Percentiles rank a stretch among this genome's conserved stretches.
Evolutionary conservation across 2,113 vertebrate genomes (phyloP).

Genomic region (Nesogale talazaci): DNA sequence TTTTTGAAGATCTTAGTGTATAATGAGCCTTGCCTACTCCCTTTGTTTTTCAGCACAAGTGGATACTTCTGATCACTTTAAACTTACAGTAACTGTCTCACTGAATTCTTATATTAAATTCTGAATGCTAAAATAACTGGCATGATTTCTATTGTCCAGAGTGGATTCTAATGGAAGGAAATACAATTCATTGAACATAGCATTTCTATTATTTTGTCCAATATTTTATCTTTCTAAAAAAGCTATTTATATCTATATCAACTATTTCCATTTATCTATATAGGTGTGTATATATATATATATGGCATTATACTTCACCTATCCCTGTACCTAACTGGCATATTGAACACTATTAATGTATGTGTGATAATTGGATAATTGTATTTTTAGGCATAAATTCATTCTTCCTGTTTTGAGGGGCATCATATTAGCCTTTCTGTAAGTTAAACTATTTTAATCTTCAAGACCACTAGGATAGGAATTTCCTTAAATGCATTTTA

Average conservation of each 20-base stretch:
- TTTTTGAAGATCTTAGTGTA: background rate
- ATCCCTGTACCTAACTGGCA: background rate
- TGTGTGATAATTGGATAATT: background rate
- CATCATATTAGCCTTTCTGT: constrained; percentile 33
- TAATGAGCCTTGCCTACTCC: background rate
- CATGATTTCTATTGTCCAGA: background rate
- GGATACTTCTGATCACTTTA: background rate
- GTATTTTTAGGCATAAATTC: background rate
- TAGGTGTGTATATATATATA: too few relatives aligned
- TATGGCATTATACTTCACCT: background rate
- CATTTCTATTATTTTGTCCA: background rate
- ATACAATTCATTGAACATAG: background rate
- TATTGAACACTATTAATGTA: background rate
- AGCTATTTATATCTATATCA: too few relatives aligned
- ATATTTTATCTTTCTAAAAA: background rate
- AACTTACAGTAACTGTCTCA: background rate
- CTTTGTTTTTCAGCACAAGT: too few relatives aligned
- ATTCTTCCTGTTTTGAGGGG: constrained; percentile 15
- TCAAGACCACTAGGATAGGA: constrained; percentile 20
- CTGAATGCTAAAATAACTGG: constrained; percentile 9
- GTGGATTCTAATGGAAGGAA: background rate
- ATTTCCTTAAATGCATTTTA: constrained; percentile 51
- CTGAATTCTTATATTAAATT: background rate
- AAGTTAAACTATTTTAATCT: background rate
- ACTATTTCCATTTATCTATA: too few relatives aligned